Conservation (phyloP, 2,888 invertebrate genomes). For the Philereme transversata region DNA sequence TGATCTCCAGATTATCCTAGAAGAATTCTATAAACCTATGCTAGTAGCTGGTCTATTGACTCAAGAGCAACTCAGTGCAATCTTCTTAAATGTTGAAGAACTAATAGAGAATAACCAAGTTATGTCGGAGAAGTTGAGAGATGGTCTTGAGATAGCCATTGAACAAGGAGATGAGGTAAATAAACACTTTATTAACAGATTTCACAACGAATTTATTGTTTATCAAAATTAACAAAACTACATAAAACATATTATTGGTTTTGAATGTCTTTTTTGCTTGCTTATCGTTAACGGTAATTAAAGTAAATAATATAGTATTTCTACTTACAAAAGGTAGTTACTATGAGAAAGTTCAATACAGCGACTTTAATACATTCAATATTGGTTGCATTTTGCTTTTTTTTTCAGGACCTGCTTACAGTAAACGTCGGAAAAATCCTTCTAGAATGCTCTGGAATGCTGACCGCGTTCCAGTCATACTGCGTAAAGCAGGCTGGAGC, state of each 20-base stretch:
- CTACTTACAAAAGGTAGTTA: too few relatives aligned
- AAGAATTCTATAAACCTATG: conserved; percentile 97
- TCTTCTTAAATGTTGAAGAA: conserved; percentile 97
- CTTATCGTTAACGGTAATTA: too few relatives aligned
- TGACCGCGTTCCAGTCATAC: conserved; percentile 97
- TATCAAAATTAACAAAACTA: too few relatives aligned
- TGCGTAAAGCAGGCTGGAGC: conserved; percentile 97
- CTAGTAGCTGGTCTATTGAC: conserved; percentile 94
- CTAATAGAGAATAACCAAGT: conserved; percentile 94
- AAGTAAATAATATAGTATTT: too few relatives aligned
- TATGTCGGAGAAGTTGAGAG: conserved; percentile 93
- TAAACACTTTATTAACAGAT: too few relatives aligned
- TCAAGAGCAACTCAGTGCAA: conserved; percentile 95
- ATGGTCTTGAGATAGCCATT: conserved; percentile 93
- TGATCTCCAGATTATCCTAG: conserved; percentile 95
- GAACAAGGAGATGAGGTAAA: conserved; percentile 88
- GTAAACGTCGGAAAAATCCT: conserved; percentile 96
- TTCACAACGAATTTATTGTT: too few relatives aligned
- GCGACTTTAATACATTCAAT: too few relatives aligned
- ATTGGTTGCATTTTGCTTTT: background rate
- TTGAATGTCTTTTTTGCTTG: too few relatives aligned
- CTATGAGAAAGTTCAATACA: too few relatives aligned
- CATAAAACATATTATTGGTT: too few relatives aligned
- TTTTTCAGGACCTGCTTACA: conserved; percentile 88
- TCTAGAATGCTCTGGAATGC: conserved; percentile 95